Base-by-base conservation (phyloP, 2,113 vertebrate species). In the Phycodurus eques region DNA sequence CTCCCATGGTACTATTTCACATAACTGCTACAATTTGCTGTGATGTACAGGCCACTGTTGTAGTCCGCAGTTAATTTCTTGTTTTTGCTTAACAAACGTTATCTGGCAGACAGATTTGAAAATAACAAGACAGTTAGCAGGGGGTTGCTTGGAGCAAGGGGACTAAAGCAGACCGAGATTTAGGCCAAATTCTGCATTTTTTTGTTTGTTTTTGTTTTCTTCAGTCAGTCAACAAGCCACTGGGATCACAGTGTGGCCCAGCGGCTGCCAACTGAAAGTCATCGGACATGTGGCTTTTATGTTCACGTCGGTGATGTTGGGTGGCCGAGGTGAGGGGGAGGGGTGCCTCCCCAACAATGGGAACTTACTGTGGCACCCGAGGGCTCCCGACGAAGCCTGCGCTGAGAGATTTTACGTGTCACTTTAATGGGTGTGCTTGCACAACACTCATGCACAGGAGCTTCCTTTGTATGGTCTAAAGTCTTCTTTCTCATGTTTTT, bases 241-340 rank as follows among this genome's bases (percentile, higher is more conserved):
- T 71, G 75, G 62, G 63, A 75, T 33, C 80, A 72, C 73, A 81
- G 73, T 49, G 11, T 63, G 79, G 59, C 56, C 82, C 71, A 17
- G 70, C 17, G 60, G 75, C 68, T 81, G 80, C 83, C 88, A 88
- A 88, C 89, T 90, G 88, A 89, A 87, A 91, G 83, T 88, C 82
- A 80, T 91, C 84, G 82, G 69, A 74, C 91, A 91, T 91, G 87
- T 91, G 92, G 80, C 72, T 89, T 91, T 92, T 92, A 90, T 79
- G 76, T 62, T 83, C 82, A 46, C 72, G 76, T 90, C 88, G 85
- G 78, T 78, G 75, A 76, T 11, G 42, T 46, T 46, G 27, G 44
- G 66, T n/a, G 43, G 35, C 1, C 8, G 39, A 10, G 72, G 68
- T 19, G 22, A n/a, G 85, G 88, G 85, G 87, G 89, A 82, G 72